Evolutionary conservation across 2,888 invertebrate species (phyloP).

Genomic region (Dasysyrphus albostriatus): DNA sequence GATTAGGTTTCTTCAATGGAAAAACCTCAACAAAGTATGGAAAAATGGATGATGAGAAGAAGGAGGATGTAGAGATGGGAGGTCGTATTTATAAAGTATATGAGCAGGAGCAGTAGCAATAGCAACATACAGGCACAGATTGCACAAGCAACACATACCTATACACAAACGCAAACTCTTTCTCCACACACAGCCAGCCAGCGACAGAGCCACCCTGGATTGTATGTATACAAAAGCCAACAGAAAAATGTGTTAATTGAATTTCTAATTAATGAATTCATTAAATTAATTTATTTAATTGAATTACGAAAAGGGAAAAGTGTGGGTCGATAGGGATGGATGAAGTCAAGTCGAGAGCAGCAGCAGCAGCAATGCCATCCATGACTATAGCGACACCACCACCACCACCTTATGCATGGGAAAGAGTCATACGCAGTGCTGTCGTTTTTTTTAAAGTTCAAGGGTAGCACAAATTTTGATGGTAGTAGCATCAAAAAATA

Average conservation of each 20-base stretch:
- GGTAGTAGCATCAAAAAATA: not conserved
- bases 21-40: constrained; percentile 34
- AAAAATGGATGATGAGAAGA: not conserved
- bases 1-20: constrained; percentile 71
- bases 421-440: constrained; percentile 48
- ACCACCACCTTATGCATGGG: constrained; percentile 12
- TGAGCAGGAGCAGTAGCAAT: constrained; percentile 6
- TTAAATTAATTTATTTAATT: constrained; percentile 76
- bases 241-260: constrained; percentile 74
- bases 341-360: not conserved
- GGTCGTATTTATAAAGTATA: not conserved
- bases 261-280: constrained; percentile 76
- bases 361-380: not conserved
- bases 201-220: constrained; percentile 17
- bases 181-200: not conserved
- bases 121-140: constrained; percentile 34
- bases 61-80: not conserved
- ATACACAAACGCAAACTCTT: constrained; percentile 4
- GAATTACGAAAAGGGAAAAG: constrained; percentile 60
- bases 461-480: constrained; percentile 1
- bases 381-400: not conserved
- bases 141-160: constrained; percentile 25
- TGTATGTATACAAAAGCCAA: constrained; percentile 32
- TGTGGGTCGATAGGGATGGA: not conserved
- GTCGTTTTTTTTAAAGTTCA: constrained; percentile 18